Evolutionary conservation across 2,888 invertebrate species (phyloP).

Genomic region (Ptychoptera contaminata): DNA sequence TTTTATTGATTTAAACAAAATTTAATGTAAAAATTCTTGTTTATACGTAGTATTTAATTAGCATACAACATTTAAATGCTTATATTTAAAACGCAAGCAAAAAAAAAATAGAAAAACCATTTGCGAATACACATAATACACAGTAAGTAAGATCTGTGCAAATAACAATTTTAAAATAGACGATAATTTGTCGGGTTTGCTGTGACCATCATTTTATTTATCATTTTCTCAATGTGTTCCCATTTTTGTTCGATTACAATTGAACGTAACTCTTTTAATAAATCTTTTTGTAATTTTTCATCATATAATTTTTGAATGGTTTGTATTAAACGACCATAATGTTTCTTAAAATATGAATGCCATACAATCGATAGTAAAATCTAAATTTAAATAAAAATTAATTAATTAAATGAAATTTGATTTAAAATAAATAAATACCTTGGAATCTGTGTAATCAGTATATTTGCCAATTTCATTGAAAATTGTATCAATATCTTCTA

Average conservation of each 20-base stretch:
- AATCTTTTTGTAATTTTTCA: constrained; percentile 59
- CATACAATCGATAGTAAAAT: constrained; percentile 62
- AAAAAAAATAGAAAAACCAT: too few relatives aligned
- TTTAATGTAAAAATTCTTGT: too few relatives aligned
- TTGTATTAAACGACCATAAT: constrained; percentile 70
- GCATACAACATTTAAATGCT: too few relatives aligned
- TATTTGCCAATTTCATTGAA: constrained; percentile 65
- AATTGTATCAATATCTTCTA: constrained; percentile 42
- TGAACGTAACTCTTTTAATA: constrained; percentile 27
- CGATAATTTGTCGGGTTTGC: constrained; percentile 26
- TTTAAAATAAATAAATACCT: constrained; percentile 35
- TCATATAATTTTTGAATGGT: constrained; percentile 61
- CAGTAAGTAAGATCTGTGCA: background rate
- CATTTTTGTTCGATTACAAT: constrained; percentile 22
- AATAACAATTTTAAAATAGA: constrained; percentile 19
- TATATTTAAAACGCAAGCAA: too few relatives aligned
- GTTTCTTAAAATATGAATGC: constrained; percentile 63
- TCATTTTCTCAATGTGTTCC: constrained; percentile 20
- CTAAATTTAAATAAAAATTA: constrained; percentile 26
- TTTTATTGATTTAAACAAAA: too few relatives aligned
- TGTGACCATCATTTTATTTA: constrained; percentile 22
- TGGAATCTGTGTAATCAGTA: constrained; percentile 59
- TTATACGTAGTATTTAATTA: too few relatives aligned
- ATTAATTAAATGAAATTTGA: background rate
- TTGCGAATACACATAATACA: too few relatives aligned